A percentile compares a stretch with the other conserved stretches of the same genome.
phyloP scores from a whole-genome alignment of 2,888 invertebrate genomes.

The Cantharis lateralis region DNA sequence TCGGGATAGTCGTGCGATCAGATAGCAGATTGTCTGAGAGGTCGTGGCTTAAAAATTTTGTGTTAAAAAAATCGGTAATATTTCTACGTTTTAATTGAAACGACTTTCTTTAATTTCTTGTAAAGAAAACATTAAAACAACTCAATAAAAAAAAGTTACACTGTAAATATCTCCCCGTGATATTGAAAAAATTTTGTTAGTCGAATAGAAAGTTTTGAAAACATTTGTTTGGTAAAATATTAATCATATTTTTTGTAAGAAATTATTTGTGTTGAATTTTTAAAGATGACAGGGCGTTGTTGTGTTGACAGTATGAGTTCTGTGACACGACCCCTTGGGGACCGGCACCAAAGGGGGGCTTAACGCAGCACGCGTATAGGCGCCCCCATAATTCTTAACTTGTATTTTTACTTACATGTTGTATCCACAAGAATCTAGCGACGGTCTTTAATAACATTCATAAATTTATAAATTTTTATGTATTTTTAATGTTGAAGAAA shows the following conservation, averaged over 20 bases:
- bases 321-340: conserved; percentile 34
- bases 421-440: conserved; percentile 28
- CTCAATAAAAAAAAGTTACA: neutral
- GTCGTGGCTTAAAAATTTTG: no score
- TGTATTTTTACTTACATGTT: conserved; percentile 28
- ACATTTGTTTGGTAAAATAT: neutral
- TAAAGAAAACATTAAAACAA: neutral
- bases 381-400: conserved; percentile 34
- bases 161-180: neutral
- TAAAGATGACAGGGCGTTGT: conserved; percentile 11
- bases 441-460: conserved; percentile 37
- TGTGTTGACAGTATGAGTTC: conserved; percentile 35
- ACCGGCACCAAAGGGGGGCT: conserved; percentile 32
- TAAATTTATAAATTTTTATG: conserved; percentile 29
- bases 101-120: neutral
- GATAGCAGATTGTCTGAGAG: no score
- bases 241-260: neutral
- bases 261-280: neutral
- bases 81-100: neutral
- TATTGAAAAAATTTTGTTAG: neutral
- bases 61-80: no score
- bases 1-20: no score
- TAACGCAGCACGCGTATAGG: conserved; percentile 36
- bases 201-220: neutral
- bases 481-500: conserved; percentile 5